A percentile compares a stretch with the other conserved stretches of the same genome.
Evolutionary conservation across 1,140 invertebrate genomes (phyloP).

Genomic region (Triops longicaudatus): DNA sequence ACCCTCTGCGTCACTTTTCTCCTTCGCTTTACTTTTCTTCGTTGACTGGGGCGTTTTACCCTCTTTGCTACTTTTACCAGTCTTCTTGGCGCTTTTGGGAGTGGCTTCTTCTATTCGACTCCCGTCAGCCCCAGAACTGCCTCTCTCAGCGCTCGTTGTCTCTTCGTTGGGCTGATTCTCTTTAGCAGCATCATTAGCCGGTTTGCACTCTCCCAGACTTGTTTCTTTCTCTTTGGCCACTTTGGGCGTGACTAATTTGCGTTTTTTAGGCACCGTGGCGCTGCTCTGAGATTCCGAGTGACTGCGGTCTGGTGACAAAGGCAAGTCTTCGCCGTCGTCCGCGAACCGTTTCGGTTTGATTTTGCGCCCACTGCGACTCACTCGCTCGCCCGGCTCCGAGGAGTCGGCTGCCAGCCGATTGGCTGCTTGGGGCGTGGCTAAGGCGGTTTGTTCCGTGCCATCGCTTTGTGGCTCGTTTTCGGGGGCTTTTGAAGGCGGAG

Average conservation of each 20-base stretch:
- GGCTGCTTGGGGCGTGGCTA: constrained; percentile 29
- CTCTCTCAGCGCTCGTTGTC: background rate
- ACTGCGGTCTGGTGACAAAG: background rate
- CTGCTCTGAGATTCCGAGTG: background rate
- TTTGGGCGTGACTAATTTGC: background rate
- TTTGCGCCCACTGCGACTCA: constrained; percentile 63
- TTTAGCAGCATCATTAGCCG: background rate
- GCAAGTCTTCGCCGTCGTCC: constrained; percentile 34
- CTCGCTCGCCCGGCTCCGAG: constrained; percentile 45
- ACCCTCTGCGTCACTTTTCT: constrained; percentile 17
- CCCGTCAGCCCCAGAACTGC: background rate
- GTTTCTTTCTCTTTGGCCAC: background rate
- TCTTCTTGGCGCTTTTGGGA: background rate
- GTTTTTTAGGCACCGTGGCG: background rate
- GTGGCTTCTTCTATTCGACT: background rate
- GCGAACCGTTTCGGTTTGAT: constrained; percentile 57
- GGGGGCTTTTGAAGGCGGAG: background rate
- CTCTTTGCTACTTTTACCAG: background rate
- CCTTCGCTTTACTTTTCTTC: constrained; percentile 1
- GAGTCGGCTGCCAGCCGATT: constrained; percentile 32
- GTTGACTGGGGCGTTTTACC: background rate
- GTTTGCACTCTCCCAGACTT: background rate
- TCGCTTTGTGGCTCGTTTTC: no score
- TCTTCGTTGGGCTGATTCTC: constrained; percentile 1
- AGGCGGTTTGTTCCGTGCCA: background rate